A percentile compares a stretch with the other conserved stretches of the same genome.
phyloP scores from a whole-genome alignment of 2,797 vertebrate genomes.

The Hydrocynus forskahlii region DNA sequence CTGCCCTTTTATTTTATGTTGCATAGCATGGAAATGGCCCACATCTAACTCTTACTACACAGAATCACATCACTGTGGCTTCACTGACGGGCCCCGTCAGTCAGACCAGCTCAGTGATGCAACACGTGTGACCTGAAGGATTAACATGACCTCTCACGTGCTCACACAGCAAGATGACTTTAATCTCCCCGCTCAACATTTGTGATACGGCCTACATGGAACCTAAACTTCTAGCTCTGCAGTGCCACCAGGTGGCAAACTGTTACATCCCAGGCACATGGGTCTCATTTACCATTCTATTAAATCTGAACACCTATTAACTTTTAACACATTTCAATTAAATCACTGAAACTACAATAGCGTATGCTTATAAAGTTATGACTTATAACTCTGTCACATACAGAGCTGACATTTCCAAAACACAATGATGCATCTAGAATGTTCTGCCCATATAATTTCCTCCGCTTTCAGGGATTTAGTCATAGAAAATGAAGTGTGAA shows the following conservation, averaged over 20 bases:
- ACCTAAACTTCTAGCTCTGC: slow-evolving; percentile 8
- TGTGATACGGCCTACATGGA: background rate
- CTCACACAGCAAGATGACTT: slow-evolving; percentile 2
- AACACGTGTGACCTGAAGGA: slow-evolving; percentile 4
- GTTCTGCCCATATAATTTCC: too few species aligned
- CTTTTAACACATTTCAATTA: too few species aligned
- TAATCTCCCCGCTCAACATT: background rate
- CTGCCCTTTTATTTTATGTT: too few species aligned
- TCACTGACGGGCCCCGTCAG: slow-evolving; percentile 19
- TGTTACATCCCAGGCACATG: background rate
- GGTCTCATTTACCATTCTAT: background rate
- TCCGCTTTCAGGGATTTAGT: too few species aligned
- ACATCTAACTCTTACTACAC: slow-evolving; percentile 24
- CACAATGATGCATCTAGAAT: too few species aligned
- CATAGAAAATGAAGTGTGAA: too few species aligned
- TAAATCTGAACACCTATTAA: background rate
- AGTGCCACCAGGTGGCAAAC: slow-evolving; percentile 46
- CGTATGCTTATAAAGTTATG: background rate
- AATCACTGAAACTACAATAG: background rate
- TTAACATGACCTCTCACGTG: slow-evolving; percentile 16
- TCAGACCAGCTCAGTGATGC: slow-evolving; percentile 3
- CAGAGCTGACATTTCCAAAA: background rate
- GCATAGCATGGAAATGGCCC: too few species aligned
- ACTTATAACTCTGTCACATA: background rate
- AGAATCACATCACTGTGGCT: background rate